Evolutionary conservation across 2,888 invertebrate genomes (phyloP).

Genomic region (Drosophila aldrichi): DNA sequence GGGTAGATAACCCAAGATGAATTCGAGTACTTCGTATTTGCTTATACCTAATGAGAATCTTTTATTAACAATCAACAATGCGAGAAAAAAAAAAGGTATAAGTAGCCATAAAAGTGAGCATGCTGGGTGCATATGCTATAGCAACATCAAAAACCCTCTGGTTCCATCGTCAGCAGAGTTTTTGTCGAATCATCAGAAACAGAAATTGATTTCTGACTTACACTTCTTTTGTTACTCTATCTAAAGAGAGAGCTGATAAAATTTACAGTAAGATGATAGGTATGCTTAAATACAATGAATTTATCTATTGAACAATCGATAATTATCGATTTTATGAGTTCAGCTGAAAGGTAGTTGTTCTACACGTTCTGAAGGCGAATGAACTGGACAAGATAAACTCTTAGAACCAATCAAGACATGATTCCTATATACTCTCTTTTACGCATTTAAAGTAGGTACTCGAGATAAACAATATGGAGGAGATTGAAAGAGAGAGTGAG

Average conservation of each 20-base stretch:
- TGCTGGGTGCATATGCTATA: not conserved
- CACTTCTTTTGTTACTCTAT: not conserved
- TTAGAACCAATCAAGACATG: not conserved
- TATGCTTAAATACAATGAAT: no score
- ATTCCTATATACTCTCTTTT: not conserved
- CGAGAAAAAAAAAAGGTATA: not conserved
- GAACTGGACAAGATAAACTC: no score
- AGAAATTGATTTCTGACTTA: not conserved
- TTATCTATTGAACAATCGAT: not conserved
- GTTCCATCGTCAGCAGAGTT: not conserved
- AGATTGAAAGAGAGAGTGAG: no score
- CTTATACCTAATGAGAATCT: constrained; percentile 2
- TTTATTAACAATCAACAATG: not conserved
- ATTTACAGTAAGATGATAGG: no score
- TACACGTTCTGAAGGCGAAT: no score
- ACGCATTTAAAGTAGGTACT: not conserved
- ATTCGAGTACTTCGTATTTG: not conserved
- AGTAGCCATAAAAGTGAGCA: constrained; percentile 10
- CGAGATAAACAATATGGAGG: not conserved
- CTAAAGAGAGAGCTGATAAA: not conserved
- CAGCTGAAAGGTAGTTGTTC: no score
- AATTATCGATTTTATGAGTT: not conserved
- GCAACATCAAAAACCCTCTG: not conserved
- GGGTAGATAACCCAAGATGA: not conserved
- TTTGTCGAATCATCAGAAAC: not conserved